Percentiles rank a stretch among this genome's conserved stretches.
These are phyloP conservation scores for Asbolus verrucosus DNA, from an alignment of 1,140 invertebrate species.

Conservation along the genomic window DNA sequence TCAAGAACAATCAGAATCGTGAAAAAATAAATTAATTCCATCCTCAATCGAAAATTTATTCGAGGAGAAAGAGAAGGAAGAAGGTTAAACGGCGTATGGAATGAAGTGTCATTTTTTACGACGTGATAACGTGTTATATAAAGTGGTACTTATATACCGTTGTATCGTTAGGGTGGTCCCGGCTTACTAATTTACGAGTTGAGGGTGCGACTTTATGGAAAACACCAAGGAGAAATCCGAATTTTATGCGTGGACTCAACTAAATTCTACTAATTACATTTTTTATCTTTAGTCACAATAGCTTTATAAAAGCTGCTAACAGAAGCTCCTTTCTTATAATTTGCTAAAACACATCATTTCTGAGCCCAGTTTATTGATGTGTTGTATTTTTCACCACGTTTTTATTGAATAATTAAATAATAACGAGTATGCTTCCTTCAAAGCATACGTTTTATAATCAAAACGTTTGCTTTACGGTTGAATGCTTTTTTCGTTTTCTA, in stretches of 20 bases:
- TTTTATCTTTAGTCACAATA: not conserved
- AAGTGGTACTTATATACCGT: slow-evolving; percentile 5
- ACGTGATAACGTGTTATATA: slow-evolving; percentile 5
- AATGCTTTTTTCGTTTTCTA: too few relatives aligned
- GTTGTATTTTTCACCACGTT: too few relatives aligned
- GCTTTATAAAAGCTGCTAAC: not conserved
- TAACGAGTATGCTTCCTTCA: too few relatives aligned
- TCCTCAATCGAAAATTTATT: too few relatives aligned
- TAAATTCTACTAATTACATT: not conserved
- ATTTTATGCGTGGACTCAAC: slow-evolving; percentile 4
- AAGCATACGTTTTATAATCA: too few relatives aligned
- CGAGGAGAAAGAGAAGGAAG: too few relatives aligned
- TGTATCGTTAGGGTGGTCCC: slow-evolving; percentile 7
- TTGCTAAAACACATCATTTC: not conserved
- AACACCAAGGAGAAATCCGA: not conserved
- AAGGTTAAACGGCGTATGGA: too few relatives aligned
- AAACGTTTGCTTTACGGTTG: too few relatives aligned
- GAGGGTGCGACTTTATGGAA: slow-evolving; percentile 3
- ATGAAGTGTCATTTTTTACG: slow-evolving; percentile 1
- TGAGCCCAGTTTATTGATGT: too few relatives aligned
- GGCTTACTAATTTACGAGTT: slow-evolving; percentile 5
- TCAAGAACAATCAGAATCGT: too few relatives aligned
- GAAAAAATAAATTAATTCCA: too few relatives aligned
- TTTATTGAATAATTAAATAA: too few relatives aligned
- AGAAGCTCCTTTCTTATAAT: not conserved